Base-by-base conservation (phyloP, 1,140 invertebrate genomes). In the Thaumatotibia leucotreta region DNA sequence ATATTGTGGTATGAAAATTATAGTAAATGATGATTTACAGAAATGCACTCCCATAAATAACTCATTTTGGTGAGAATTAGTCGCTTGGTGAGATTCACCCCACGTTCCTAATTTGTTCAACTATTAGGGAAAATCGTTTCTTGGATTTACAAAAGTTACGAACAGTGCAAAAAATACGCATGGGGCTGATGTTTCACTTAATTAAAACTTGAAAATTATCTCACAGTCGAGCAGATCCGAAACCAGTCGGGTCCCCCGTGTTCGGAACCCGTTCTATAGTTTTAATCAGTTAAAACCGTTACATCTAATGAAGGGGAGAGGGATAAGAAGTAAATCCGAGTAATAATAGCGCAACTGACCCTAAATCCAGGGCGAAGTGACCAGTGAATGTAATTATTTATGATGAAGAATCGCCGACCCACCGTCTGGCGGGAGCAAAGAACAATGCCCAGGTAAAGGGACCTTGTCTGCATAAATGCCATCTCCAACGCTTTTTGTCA, bases 231-330 rank as follows among this genome's bases (percentile, higher is more conserved):
- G 70, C 74, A 74, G 72, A 83, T 73, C 67, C 80, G 76, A 83
- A 87, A 84, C 82, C 80, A 80, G 79, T 83, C 71, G 63, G 17
- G 73, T 73, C 78, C 84, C 88, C 84, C n/a, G n/a, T 82, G 68
- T 75, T 76, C 31, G 70, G 76, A 91, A 91, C 88, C 79, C 77
- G 88, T 91, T 91, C 84, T 75, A 88, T 88, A 88, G 88, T 91
- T 89, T 91, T 91, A 91, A 87, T 79, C 84, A 84, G 80, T 83
- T 79, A 84, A 85, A 89, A 89, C 87, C 87, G 88, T 91, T 91
- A 91, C 85, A 85, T 83, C 88, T 91, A 89, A 91, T 91, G 87
- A 91, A 86, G 82, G 88, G 86, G 85, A 85, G 84, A 77, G 81
- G 78, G 78, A 80, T 84, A 52, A 58, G 23, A 87, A 86, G 75